Percentiles rank a stretch among this genome's conserved stretches.
Evolutionary conservation across 2,113 vertebrate genomes (phyloP).

Genomic region (Lampris incognitus): DNA sequence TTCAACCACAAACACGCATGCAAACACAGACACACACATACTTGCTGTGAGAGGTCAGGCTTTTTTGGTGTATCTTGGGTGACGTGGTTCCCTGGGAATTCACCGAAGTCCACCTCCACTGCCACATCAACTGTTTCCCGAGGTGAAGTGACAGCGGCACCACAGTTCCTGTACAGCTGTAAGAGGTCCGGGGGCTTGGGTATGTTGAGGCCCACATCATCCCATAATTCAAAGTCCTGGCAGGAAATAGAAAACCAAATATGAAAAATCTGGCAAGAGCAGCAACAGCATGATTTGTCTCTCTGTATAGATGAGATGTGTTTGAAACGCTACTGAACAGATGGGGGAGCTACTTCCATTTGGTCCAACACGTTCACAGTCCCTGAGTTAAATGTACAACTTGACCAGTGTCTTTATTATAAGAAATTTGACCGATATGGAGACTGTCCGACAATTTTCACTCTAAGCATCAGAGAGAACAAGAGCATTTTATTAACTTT

Average conservation of each 20-base stretch:
- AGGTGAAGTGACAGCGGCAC: conserved; percentile 81
- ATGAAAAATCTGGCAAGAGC: background rate
- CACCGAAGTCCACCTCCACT: conserved; percentile 88
- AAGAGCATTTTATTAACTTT: too few relatives aligned
- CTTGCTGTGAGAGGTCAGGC: conserved; percentile 73
- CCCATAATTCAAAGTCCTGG: conserved; percentile 99
- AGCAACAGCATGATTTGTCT: too few relatives aligned
- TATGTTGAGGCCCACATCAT: conserved; percentile 98
- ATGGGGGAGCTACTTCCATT: too few relatives aligned
- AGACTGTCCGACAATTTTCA: too few relatives aligned
- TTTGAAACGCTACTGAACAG: too few relatives aligned
- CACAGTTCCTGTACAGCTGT: conserved; percentile 94
- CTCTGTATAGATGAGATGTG: background rate
- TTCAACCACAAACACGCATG: background rate
- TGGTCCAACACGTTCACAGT: too few relatives aligned
- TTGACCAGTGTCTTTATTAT: too few relatives aligned
- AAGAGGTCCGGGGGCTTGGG: conserved; percentile 96
- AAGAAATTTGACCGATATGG: too few relatives aligned
- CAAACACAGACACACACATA: conserved; percentile 19
- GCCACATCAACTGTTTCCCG: conserved; percentile 88
- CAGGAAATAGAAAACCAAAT: conserved; percentile 2
- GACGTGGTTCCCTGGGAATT: conserved; percentile 82
- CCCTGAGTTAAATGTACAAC: too few relatives aligned
- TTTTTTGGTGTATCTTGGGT: conserved; percentile 67
- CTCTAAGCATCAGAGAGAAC: too few relatives aligned